A percentile compares a stretch with the other conserved stretches of the same genome.
Conservation (phyloP, 2,113 vertebrate genomes). For the Mormyrus iriodes region DNA sequence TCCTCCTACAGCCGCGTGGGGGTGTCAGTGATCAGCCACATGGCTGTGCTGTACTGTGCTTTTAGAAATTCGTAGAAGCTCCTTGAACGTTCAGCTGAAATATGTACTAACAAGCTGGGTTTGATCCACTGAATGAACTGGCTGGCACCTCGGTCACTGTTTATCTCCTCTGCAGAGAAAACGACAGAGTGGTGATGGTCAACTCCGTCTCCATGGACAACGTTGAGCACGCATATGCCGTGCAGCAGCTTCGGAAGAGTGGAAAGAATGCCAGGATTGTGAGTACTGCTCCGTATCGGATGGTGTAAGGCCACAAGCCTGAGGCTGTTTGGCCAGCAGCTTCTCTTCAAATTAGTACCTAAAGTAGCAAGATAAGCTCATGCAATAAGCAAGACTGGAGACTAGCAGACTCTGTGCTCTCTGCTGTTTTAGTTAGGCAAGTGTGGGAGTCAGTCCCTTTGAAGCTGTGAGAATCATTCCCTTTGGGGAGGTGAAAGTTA, state of each 20-base stretch:
- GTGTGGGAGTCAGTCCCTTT: neutral
- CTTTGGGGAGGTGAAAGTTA: neutral
- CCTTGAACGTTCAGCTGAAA: neutral
- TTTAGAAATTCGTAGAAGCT: no score
- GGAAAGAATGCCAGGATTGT: constrained; percentile 98
- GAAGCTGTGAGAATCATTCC: neutral
- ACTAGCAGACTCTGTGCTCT: neutral
- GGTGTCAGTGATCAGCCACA: no score
- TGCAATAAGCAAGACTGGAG: neutral
- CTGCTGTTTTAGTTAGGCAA: neutral
- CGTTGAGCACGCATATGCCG: constrained; percentile 93
- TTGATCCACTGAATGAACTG: no score
- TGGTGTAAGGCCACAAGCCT: neutral
- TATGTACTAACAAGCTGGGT: neutral
- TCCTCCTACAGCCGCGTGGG: neutral
- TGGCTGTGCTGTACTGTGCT: neutral
- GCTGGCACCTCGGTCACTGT: neutral
- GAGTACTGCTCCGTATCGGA: constrained; percentile 51
- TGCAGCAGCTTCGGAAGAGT: constrained; percentile 95
- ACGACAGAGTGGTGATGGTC: constrained; percentile 97
- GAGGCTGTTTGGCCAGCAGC: neutral
- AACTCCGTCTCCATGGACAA: constrained; percentile 98
- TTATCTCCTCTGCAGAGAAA: constrained; percentile 68
- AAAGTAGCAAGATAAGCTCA: neutral
- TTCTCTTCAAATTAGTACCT: neutral